Percentiles rank a stretch among this genome's conserved stretches.
Conservation (phyloP, 1,140 invertebrate species). For the Ditylenchus dipsaci region DNA sequence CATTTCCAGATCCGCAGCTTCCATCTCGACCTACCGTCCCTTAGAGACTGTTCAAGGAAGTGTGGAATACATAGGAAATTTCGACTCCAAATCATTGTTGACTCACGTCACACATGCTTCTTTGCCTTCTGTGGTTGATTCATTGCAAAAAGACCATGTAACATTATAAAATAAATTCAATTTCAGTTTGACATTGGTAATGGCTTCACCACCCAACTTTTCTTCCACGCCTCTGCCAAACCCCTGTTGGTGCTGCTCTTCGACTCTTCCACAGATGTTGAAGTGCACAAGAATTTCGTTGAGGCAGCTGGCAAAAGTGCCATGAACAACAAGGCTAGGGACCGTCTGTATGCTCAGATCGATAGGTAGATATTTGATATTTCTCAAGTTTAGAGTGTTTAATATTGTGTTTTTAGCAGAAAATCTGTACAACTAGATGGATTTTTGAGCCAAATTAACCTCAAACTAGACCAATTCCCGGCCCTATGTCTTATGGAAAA, state of each 20-base stretch:
- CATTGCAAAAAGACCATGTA: neutral
- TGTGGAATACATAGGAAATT: constrained; percentile 2
- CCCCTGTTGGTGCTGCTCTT: constrained; percentile 14
- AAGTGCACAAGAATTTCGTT: neutral
- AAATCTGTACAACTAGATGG: neutral
- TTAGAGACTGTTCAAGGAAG: neutral
- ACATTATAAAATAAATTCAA: neutral
- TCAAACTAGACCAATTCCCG: neutral
- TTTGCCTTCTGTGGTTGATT: constrained; percentile 25
- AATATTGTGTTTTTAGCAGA: neutral
- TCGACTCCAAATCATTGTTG: constrained; percentile 28
- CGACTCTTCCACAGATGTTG: neutral
- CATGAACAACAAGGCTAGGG: neutral
- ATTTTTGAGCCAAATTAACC: neutral
- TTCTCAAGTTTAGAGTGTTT: neutral
- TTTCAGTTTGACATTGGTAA: constrained; percentile 23
- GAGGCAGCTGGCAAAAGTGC: neutral
- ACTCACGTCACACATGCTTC: constrained; percentile 29
- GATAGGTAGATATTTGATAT: neutral
- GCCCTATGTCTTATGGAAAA: neutral
- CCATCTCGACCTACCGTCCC: neutral
- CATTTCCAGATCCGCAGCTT: neutral
- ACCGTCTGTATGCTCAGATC: neutral
- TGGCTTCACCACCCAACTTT: constrained; percentile 31
- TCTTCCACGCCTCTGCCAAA: constrained; percentile 4